A percentile compares a stretch with the other conserved stretches of the same genome.
Evolutionary conservation across 2,113 vertebrate genomes (phyloP).

Genomic region (Stomatorhinus ivindoensis): DNA sequence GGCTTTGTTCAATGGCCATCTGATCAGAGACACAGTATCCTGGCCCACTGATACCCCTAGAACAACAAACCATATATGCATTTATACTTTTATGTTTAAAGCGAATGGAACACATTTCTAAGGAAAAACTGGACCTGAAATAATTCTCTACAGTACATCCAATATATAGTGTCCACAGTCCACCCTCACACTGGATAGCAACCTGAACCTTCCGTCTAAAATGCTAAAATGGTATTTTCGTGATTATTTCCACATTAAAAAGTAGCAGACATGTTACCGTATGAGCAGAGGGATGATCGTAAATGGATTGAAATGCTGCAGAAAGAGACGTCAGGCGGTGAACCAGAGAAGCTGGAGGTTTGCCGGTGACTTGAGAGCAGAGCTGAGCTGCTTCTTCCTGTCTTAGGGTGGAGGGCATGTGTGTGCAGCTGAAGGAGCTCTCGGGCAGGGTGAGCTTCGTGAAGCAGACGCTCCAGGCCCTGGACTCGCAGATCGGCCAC

Average conservation of each 20-base stretch:
- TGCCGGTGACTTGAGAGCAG: neutral
- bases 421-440: slow-evolving; percentile 91
- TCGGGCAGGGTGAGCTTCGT: slow-evolving; percentile 95
- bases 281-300: neutral
- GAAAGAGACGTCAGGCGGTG: neutral
- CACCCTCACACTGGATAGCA: neutral
- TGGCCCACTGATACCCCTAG: neutral
- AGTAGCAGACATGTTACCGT: neutral
- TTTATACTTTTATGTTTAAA: neutral
- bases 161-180: too few species aligned
- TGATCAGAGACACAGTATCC: neutral
- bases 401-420: slow-evolving; percentile 90
- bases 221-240: neutral
- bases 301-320: neutral
- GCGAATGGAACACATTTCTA: neutral
- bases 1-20: neutral
- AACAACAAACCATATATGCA: neutral
- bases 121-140: neutral
- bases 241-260: neutral
- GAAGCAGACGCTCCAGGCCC: slow-evolving; percentile 86
- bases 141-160: neutral
- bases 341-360: neutral
- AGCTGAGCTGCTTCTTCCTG: slow-evolving; percentile 13
- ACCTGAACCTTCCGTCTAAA: neutral
- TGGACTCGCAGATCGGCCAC: slow-evolving; percentile 97